Evolutionary conservation across 2,797 vertebrate genomes (phyloP).

Genomic region (Pogoniulus pusillus): DNA sequence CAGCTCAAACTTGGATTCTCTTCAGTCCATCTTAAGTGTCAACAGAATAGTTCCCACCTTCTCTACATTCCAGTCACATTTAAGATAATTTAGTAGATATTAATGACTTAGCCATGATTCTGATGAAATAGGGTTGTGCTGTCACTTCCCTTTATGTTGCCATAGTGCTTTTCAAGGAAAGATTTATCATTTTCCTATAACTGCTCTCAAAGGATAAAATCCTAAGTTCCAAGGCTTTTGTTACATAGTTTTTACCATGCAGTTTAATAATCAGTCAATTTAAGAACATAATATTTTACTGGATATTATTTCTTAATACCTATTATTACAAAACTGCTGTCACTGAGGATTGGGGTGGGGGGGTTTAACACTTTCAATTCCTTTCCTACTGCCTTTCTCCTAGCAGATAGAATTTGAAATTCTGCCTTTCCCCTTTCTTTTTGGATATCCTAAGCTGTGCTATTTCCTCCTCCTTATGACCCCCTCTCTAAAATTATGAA

Average conservation of each 20-base stretch:
- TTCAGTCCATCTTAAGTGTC: background rate
- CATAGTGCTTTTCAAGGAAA: background rate
- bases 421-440: background rate
- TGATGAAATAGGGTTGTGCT: background rate
- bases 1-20: background rate
- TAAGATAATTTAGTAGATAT: background rate
- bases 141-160: background rate
- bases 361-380: background rate
- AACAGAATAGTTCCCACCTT: background rate
- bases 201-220: background rate
- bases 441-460: background rate
- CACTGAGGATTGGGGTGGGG: background rate
- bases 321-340: background rate
- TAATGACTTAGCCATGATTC: background rate
- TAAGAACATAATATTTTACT: background rate
- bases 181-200: background rate
- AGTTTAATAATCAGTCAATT: background rate
- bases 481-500: background rate
- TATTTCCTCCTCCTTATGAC: background rate
- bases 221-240: background rate
- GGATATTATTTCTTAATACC: background rate
- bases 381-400: background rate
- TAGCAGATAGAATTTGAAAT: background rate
- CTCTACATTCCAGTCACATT: background rate
- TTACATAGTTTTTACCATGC: background rate